These are phyloP conservation scores for Melanerpes aurifrons DNA, from an alignment of 2,113 vertebrate genomes.

Conservation along the genomic window DNA sequence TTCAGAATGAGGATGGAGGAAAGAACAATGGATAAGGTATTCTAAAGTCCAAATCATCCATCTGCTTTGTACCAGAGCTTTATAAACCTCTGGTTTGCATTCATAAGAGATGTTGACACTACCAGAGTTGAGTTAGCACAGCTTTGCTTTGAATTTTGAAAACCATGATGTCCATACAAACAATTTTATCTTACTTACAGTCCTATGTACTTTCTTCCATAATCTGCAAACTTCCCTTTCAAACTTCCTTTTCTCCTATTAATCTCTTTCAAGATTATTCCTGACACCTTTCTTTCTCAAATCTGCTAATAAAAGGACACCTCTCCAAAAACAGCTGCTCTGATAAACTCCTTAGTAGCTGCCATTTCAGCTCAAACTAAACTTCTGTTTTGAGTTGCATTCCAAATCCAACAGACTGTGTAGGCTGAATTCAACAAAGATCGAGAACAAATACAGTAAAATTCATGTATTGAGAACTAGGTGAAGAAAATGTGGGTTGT, in stretches of 20 bases:
- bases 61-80: background rate
- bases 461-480: background rate
- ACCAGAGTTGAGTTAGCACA: background rate
- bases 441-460: background rate
- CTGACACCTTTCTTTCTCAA: background rate
- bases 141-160: constrained; percentile 2
- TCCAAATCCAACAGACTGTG: background rate
- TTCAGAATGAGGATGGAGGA: background rate
- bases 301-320: background rate
- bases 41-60: background rate
- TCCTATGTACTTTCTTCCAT: background rate
- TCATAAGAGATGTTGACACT: background rate
- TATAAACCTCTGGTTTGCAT: background rate
- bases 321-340: background rate
- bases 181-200: background rate
- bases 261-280: background rate
- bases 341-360: background rate
- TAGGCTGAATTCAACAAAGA: background rate
- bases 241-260: background rate
- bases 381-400: background rate
- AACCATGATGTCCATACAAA: background rate
- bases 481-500: background rate
- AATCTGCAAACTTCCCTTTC: background rate
- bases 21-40: background rate
- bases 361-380: background rate